Base-by-base conservation (phyloP, 2,113 vertebrate genomes). In the Onychostruthus taczanowskii region DNA sequence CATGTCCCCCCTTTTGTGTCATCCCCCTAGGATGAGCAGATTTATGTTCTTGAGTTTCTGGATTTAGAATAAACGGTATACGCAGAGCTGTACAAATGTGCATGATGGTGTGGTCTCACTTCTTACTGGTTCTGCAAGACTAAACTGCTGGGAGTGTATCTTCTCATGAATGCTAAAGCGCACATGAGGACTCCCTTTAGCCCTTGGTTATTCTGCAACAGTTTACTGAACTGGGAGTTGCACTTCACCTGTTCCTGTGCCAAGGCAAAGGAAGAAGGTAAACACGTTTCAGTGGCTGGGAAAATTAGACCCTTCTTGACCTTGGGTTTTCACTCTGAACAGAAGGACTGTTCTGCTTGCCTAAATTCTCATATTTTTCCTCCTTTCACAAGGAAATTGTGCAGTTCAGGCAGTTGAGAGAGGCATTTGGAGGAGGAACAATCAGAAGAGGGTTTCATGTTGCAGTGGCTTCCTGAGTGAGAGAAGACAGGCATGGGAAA, bases 401-500 rank as follows among this genome's bases (percentile, higher is more conserved):
- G 33, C 23, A 58, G 50, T 30, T 93, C 43, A 81, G 55, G n/a
- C 76, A 63, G 63, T 4, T 74, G 56, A 92, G 72, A 95, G 85
- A 86, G 52, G 47, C 72, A 81, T 96, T 94, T 93, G 75, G 76
- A 94, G 70, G 28, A 96, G 84, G 80, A 93, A 89, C 72, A 95
- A 93, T 90, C 90, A 94, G 85, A 80, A 94, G 68, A 95, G 46
- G 70, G 92, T 94, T 94, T 95, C 88, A 81, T 86, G 90, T 94
- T 96, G 95, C 92, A 90, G 75, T 21, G 0, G 68, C 79, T 95
- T 93, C 75, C 93, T 90, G 88, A 90, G 84, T 87, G 78, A 93
- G 93, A 87, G 79, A 87, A 92, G 87, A 82, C 78, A 90, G 81
- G 37, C 87, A 90, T 81, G 85, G 82, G 87, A 95, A 96, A 95